Base-by-base conservation (phyloP, 2,113 vertebrate species). In the Sapajus apella region DNA sequence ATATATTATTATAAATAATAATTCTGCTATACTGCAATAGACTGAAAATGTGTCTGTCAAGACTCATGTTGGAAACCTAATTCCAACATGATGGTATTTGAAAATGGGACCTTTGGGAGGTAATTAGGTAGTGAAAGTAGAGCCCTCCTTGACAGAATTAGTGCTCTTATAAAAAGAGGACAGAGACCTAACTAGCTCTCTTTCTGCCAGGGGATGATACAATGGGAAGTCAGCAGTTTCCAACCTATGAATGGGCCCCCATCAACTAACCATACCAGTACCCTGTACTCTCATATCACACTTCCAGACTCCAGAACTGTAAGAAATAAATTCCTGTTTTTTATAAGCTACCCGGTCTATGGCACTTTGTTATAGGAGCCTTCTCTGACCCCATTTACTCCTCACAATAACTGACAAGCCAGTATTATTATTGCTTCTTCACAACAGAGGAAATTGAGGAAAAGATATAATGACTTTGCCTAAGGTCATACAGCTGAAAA, bases 241-340 rank as follows among this genome's bases (percentile, higher is more conserved):
- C 23, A 47, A 2, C 47, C 10, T 35, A 75, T 32, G 40, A 82
- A 40, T 21, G 7, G 10, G 2, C 5, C 35, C 37, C 76, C 84
- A 17, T 3, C 32, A 56, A 25, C 1, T 32, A 37, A 13, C 11
- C 32, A 25, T 47, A 30, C 8, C 11, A 11, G 16, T 8, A 47
- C 4, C 7, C 27, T 68, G 16, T 11, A 47, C 4, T 10, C 21
- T 68, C 1, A 58, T 47, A 1, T 4, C 3, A 2, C 0, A 16
- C 20, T 18, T 93, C 32, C 6, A 40, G 25, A 89, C 3, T 40
- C 25, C 8, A 23, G 30, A 55, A 55, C 7, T 52, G n/a, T 35
- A 1, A 25, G 37, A 21, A n/a, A 17, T 30, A 21, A 20, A 40
- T 73, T 61, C 9, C 25, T 45, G 6, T 23, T 30, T 21, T 80